Evolutionary conservation across 1,140 invertebrate genomes (phyloP).

Genomic region (Tachypleus tridentatus): DNA sequence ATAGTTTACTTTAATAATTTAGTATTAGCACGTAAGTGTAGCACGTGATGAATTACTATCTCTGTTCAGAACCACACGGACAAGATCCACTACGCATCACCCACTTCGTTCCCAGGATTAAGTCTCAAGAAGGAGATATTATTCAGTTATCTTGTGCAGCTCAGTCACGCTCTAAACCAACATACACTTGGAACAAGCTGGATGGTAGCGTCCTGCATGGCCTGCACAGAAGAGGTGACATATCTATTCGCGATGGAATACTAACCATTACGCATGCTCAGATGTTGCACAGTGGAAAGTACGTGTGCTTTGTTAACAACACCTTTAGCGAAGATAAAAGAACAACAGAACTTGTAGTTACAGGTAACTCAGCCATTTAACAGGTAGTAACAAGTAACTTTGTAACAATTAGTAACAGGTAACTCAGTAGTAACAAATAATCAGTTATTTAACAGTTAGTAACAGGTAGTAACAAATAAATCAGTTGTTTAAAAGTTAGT

Average conservation of each 20-base stretch:
- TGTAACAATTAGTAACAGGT: no score
- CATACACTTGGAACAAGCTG: slow-evolving; percentile 44
- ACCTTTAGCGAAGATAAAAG: slow-evolving; percentile 84
- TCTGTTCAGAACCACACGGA: background rate
- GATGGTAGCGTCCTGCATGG: slow-evolving; percentile 3
- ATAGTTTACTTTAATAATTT: no score
- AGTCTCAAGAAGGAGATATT: slow-evolving; percentile 27
- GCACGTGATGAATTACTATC: no score
- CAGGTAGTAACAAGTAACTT: no score
- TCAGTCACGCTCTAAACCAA: slow-evolving; percentile 53
- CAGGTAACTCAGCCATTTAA: no score
- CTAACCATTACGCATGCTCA: slow-evolving; percentile 39
- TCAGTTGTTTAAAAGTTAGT: no score
- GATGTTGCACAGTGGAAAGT: slow-evolving; percentile 73
- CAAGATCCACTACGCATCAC: slow-evolving; percentile 24
- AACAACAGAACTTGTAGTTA: slow-evolving; percentile 81
- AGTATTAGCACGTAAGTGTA: no score
- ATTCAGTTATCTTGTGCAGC: slow-evolving; percentile 60
- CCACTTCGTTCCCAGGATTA: slow-evolving; percentile 25
- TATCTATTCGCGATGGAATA: slow-evolving; percentile 18
- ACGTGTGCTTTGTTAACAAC: slow-evolving; percentile 86
- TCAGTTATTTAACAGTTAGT: no score
- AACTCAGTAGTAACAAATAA: no score
- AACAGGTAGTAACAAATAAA: no score
- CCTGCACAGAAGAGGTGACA: slow-evolving; percentile 6